Percentiles rank a stretch among this genome's conserved stretches.
These are phyloP conservation scores for Drosophila picticornis DNA, from an alignment of 2,888 invertebrate genomes.

Conservation along the genomic window DNA sequence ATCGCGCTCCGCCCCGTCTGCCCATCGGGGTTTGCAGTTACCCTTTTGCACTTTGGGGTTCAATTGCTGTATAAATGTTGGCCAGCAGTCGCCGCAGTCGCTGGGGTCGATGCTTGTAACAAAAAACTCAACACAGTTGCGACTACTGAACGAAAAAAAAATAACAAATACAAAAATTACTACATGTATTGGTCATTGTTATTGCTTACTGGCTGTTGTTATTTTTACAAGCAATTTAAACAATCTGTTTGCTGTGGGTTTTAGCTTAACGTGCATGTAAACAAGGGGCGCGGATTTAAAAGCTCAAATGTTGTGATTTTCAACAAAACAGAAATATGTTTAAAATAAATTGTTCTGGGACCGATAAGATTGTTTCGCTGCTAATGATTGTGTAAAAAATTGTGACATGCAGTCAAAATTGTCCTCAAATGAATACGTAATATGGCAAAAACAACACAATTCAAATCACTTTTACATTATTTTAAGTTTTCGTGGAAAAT, in stretches of 20 bases:
- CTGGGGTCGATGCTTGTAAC: slow-evolving; percentile 47
- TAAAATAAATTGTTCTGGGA: background rate
- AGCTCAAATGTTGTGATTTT: slow-evolving; percentile 27
- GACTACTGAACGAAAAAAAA: slow-evolving; percentile 41
- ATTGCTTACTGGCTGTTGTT: slow-evolving; percentile 53
- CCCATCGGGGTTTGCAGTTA: slow-evolving; percentile 42
- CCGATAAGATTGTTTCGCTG: slow-evolving; percentile 7
- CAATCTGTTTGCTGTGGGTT: slow-evolving; percentile 66
- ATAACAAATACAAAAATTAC: slow-evolving; percentile 10
- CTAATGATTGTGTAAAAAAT: background rate
- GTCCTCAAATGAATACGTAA: background rate
- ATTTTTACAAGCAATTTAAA: slow-evolving; percentile 73
- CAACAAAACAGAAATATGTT: background rate
- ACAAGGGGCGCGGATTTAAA: slow-evolving; percentile 44
- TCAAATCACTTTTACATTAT: background rate
- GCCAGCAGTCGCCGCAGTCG: slow-evolving; percentile 20
- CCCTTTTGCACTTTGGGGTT: slow-evolving; percentile 73
- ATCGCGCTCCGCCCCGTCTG: background rate
- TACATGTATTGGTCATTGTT: slow-evolving; percentile 46
- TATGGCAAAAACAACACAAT: background rate
- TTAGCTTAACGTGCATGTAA: slow-evolving; percentile 64
- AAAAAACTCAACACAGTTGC: slow-evolving; percentile 64
- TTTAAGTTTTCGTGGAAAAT: background rate
- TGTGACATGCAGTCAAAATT: background rate
- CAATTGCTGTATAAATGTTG: slow-evolving; percentile 74